Evolutionary conservation across 1,140 invertebrate species (phyloP).

Genomic region (Xylocopa sonorina): DNA sequence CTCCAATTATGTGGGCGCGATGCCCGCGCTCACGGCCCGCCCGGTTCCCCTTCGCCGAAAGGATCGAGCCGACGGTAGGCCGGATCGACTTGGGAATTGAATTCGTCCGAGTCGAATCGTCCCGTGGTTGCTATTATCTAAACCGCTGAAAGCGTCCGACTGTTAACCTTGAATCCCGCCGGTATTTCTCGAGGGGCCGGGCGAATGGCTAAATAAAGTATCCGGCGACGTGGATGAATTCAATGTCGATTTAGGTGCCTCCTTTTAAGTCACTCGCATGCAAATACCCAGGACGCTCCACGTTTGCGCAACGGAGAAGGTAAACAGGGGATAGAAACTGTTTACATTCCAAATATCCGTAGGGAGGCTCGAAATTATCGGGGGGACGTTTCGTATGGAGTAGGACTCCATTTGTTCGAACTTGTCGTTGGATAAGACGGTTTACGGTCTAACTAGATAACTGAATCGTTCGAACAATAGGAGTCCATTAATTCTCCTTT

Average conservation of each 20-base stretch:
- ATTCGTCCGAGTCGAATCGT: conserved; percentile 2
- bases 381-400: neutral
- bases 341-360: neutral
- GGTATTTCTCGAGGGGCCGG: neutral
- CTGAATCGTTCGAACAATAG: too few species aligned
- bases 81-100: neutral
- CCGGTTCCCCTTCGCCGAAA: neutral
- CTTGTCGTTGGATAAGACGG: too few species aligned
- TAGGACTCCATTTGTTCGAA: too few species aligned
- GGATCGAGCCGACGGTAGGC: conserved; percentile 8
- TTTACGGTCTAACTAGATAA: too few species aligned
- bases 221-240: neutral
- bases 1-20: neutral
- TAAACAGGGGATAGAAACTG: too few species aligned
- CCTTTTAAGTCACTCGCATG: neutral
- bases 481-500: too few species aligned
- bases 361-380: neutral
- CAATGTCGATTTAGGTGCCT: neutral
- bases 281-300: neutral
- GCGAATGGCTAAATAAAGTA: neutral
- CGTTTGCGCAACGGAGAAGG: too few species aligned
- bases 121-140: neutral
- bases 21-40: conserved; percentile 9
- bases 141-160: neutral
- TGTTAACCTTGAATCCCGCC: neutral